phyloP scores from a whole-genome alignment of 2,797 vertebrate genomes.

The Meriones psammophilus region DNA sequence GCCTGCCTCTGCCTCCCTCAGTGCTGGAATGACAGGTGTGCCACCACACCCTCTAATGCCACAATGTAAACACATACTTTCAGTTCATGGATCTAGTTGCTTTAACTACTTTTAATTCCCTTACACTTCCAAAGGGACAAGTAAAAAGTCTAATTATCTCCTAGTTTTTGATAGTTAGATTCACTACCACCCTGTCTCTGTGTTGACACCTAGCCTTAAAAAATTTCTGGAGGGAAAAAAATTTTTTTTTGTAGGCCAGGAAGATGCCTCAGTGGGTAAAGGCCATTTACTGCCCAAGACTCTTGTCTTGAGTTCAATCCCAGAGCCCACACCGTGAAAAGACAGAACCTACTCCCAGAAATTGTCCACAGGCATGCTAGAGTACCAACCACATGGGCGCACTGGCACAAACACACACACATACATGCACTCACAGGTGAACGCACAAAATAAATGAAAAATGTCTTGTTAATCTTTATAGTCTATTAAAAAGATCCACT shows the following conservation, averaged over 20 bases:
- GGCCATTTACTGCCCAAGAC: not conserved
- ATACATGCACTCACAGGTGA: not conserved
- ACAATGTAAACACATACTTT: constrained; percentile 48
- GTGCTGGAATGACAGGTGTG: too few species aligned
- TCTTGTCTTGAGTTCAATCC: not conserved
- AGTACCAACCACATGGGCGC: not conserved
- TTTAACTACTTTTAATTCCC: not conserved
- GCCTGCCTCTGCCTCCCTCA: too few species aligned
- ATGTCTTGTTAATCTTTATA: not conserved
- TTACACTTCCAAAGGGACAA: constrained; percentile 55
- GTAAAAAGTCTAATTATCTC: constrained; percentile 39
- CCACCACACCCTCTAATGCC: not conserved
- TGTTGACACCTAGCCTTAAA: constrained; percentile 44
- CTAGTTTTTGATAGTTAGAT: constrained; percentile 36
- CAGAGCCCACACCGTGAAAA: not conserved
- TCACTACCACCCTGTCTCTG: constrained; percentile 25
- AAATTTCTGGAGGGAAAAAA: constrained; percentile 14
- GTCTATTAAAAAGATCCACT: not conserved
- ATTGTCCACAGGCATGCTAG: not conserved
- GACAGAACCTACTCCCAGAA: not conserved
- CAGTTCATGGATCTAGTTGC: not conserved
- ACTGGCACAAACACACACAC: not conserved
- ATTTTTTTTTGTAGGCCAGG: not conserved
- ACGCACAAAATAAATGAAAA: not conserved
- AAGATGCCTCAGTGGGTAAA: not conserved